phyloP scores from a whole-genome alignment of 2,797 vertebrate species.

The Hybognathus amarus region DNA sequence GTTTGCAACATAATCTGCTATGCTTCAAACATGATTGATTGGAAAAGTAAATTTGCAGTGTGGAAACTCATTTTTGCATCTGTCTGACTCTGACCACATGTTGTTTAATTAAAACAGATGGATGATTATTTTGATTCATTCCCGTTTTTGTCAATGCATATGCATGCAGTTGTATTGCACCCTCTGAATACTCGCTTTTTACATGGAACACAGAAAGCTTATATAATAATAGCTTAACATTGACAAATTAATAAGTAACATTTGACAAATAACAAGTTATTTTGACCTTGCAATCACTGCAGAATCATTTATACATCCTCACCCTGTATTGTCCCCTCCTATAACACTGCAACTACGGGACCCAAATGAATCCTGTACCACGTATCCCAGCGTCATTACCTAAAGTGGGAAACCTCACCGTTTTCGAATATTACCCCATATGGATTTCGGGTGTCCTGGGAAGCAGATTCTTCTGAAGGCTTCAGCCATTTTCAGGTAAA shows the following conservation, averaged over 20 bases:
- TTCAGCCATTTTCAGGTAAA: slow-evolving; percentile 91
- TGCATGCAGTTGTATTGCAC: background rate
- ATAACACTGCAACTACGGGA: slow-evolving; percentile 49
- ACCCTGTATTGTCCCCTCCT: slow-evolving; percentile 67
- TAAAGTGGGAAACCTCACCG: slow-evolving; percentile 93
- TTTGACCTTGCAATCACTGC: slow-evolving; percentile 76
- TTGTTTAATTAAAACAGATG: background rate
- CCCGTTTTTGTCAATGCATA: background rate
- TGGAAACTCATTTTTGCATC: slow-evolving; percentile 11
- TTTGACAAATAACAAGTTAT: slow-evolving; percentile 12
- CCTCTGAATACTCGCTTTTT: background rate
- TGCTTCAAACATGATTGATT: background rate
- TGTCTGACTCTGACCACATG: background rate
- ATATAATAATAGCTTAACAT: background rate
- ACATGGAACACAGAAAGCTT: background rate
- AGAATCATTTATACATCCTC: slow-evolving; percentile 65
- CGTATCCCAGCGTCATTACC: slow-evolving; percentile 86
- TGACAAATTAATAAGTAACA: background rate
- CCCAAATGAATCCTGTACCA: slow-evolving; percentile 41
- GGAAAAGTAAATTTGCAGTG: background rate
- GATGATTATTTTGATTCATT: background rate
- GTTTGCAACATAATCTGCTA: background rate
- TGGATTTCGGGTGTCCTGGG: slow-evolving; percentile 93
- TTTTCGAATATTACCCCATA: slow-evolving; percentile 90
- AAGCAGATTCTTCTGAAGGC: slow-evolving; percentile 73